Percentiles rank a stretch among this genome's conserved stretches.
Conservation (phyloP, 2,113 vertebrate species). For the Zosterops borbonicus region DNA sequence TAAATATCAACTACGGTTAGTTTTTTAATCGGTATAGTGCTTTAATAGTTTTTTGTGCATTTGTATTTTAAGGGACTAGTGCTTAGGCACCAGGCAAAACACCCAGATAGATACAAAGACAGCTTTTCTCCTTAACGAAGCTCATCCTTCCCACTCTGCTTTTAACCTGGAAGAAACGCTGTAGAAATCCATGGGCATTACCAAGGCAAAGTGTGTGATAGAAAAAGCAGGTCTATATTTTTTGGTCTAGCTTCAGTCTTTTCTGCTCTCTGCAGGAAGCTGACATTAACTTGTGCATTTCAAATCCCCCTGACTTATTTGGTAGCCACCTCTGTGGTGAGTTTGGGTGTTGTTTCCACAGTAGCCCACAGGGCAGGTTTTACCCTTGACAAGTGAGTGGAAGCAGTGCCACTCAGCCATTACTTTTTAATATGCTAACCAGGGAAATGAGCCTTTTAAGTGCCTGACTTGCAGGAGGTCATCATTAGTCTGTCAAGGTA, state of each 20-base stretch:
- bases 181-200: background rate
- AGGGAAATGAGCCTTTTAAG: conserved; percentile 1
- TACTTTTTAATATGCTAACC: conserved; percentile 16
- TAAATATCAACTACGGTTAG: background rate
- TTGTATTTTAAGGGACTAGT: background rate
- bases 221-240: background rate
- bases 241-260: background rate
- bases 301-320: background rate
- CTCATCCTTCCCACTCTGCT: background rate
- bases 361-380: background rate
- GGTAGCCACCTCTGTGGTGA: background rate
- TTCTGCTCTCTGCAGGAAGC: background rate
- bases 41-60: background rate
- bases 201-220: background rate
- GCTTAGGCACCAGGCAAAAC: background rate
- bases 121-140: background rate
- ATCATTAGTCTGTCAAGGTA: conserved; percentile 26
- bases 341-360: background rate
- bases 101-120: background rate
- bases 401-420: background rate
- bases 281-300: background rate
- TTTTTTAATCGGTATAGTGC: background rate
- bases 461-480: conserved; percentile 25
- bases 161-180: background rate
- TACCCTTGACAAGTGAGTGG: background rate